phyloP scores from a whole-genome alignment of 2,888 invertebrate species.

The Panopea generosa region DNA sequence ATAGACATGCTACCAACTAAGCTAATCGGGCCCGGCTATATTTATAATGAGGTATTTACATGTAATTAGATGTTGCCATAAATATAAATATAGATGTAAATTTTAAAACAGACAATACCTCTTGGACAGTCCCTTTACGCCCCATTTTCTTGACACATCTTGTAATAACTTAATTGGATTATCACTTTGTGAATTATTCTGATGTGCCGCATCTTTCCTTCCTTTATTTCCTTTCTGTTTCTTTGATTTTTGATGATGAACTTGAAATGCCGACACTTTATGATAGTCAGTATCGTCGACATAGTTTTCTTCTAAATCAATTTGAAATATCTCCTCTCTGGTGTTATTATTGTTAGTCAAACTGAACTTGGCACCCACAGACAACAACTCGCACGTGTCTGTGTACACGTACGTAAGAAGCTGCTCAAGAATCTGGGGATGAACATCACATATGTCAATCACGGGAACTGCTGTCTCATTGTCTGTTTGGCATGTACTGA shows the following conservation, averaged over 20 bases:
- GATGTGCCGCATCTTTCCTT: conserved; percentile 42
- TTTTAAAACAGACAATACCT: no score
- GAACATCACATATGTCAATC: conserved; percentile 87
- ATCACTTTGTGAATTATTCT: conserved; percentile 21
- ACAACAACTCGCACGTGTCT: conserved; percentile 88
- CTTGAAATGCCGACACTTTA: conserved; percentile 69
- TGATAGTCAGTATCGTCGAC: conserved; percentile 33
- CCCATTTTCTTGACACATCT: conserved; percentile 80
- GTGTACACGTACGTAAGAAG: conserved; percentile 91
- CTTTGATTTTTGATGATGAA: conserved; percentile 61
- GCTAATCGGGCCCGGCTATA: no score
- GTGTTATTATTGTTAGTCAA: conserved; percentile 37
- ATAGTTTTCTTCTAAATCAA: conserved; percentile 35
- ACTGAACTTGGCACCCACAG: conserved; percentile 83
- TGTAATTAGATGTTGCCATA: no score
- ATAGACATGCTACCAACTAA: no score
- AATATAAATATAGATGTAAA: no score
- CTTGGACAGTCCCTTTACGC: conserved; percentile 83
- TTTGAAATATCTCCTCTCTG: conserved; percentile 58
- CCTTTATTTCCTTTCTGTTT: conserved; percentile 67
- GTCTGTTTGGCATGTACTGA: conserved; percentile 30
- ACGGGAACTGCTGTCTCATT: conserved; percentile 65
- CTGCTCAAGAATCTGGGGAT: conserved; percentile 90
- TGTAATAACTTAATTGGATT: conserved; percentile 78
- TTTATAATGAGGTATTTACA: no score